These are phyloP conservation scores for Nettapus auritus DNA, from an alignment of 2,113 vertebrate species.

Conservation along the genomic window DNA sequence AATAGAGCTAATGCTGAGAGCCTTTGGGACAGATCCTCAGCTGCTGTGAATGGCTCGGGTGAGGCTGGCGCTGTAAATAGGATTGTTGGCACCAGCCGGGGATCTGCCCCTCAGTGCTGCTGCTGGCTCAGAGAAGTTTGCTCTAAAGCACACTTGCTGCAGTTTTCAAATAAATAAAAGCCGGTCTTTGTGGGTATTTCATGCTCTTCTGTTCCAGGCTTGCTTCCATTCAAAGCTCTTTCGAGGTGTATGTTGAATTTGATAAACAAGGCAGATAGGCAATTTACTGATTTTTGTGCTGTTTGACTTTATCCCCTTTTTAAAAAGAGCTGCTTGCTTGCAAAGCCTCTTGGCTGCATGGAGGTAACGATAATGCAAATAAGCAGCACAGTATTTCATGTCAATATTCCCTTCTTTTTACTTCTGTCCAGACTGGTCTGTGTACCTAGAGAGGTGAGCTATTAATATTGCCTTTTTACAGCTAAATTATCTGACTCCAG, in stretches of 20 bases:
- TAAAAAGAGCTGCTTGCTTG: not conserved
- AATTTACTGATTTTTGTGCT: not conserved
- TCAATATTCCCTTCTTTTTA: slow-evolving; percentile 27
- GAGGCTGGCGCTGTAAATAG: not conserved
- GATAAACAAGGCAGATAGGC: not conserved
- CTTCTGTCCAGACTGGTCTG: slow-evolving; percentile 71
- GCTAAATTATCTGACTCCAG: slow-evolving; percentile 81
- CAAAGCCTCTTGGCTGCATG: not conserved
- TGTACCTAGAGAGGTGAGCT: slow-evolving; percentile 78
- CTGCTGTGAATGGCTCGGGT: not conserved
- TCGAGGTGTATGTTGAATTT: not conserved
- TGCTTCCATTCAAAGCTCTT: not conserved
- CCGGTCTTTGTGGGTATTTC: not conserved
- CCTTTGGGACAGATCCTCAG: not conserved
- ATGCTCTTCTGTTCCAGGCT: not conserved
- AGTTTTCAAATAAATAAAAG: not conserved
- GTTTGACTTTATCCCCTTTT: not conserved
- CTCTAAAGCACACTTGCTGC: not conserved
- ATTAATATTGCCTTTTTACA: slow-evolving; percentile 83
- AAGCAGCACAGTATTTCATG: slow-evolving; percentile 2
- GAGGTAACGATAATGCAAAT: not conserved
- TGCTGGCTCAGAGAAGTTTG: not conserved
- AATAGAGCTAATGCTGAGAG: not conserved
- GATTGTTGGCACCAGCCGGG: not conserved
- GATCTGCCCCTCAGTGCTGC: not conserved